Percentiles rank a stretch among this genome's conserved stretches.
phyloP scores from a whole-genome alignment of 2,888 invertebrate species.

The Pantelozetes paolii region DNA sequence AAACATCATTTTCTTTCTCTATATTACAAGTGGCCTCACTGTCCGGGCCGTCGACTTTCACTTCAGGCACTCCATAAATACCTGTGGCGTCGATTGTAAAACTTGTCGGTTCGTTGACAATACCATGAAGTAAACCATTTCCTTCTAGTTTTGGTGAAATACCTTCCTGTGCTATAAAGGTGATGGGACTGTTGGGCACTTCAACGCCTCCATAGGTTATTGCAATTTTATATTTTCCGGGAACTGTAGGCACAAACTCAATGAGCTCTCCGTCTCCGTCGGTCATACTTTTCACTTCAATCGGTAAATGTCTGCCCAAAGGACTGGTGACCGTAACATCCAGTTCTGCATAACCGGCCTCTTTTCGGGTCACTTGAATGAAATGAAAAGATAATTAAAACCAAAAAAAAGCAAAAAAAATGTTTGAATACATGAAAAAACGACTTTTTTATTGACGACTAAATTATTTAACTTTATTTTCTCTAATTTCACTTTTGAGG shows the following conservation, averaged over 20 bases:
- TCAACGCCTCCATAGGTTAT: conserved; percentile 60
- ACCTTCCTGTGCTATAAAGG: conserved; percentile 55
- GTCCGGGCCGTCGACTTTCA: conserved; percentile 60
- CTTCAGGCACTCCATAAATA: conserved; percentile 56
- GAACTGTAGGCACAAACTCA: conserved; percentile 75
- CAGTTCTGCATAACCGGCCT: conserved; percentile 76
- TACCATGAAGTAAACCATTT: conserved; percentile 48
- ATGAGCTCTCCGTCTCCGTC: conserved; percentile 63
- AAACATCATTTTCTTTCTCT: conserved; percentile 63
- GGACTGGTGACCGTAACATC: conserved; percentile 84
- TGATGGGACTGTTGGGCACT: conserved; percentile 59
- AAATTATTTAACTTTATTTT: conserved; percentile 60
- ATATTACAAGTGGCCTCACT: conserved; percentile 59
- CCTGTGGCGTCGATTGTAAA: conserved; percentile 58
- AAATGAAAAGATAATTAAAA: too few relatives aligned
- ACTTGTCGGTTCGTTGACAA: conserved; percentile 55
- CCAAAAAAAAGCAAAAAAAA: too few relatives aligned
- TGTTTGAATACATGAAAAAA: too few relatives aligned
- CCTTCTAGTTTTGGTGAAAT: conserved; percentile 47
- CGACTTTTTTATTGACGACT: conserved; percentile 70
- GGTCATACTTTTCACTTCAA: conserved; percentile 61
- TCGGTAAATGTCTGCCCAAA: conserved; percentile 73
- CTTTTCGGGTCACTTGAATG: conserved; percentile 68
- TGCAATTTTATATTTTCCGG: conserved; percentile 69
- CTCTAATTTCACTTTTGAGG: conserved; percentile 72